Evolutionary conservation across 1,140 invertebrate species (phyloP), one percentile per base, ranked within the genome.

Genomic region (Panulirus ornatus): DNA sequence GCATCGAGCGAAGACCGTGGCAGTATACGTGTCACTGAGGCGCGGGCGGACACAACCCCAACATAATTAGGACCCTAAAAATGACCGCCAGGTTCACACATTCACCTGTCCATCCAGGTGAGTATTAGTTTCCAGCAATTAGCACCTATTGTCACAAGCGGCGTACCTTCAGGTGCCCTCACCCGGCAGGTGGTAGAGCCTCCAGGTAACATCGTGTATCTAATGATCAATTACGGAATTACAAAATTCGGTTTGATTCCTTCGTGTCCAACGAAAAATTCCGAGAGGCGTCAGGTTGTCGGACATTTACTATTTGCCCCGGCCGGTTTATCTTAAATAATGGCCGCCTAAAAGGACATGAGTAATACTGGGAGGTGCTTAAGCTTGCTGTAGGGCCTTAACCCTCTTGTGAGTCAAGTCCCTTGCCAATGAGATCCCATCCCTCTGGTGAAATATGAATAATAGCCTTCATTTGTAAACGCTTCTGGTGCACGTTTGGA

Each of bases 71-170:
- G 44, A 14, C 14, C 44, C 44, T 11, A 47, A n/a, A 79, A 34
- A 51, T 79, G 51, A 44, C 44, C 76, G 51, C 6, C 47, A 44
- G 6, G 11, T 16, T 0, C 54, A 22, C 38, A n/a, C 73, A 88
- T 79, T 88, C 79, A 89, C 42, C 88, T 83, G 79, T 89, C 88
- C 42, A 58, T 76, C 47, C n/a, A 42, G n/a, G 54, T 75, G 70
- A 75, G 88, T 58, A 89, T 89, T 89, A 89, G 42, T 89, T 84
- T 83, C 88, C 78, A 84, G 83, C 84, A 89, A 89, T 89, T 89
- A 84, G 79, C 63, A 54, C 5, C 79, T n/a, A 89, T 84, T 89
- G 88, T 83, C 88, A 51, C 9, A 58, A 0, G 42, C 34, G 42
- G 34, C n/a, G 14, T 42, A n/a, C 14, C 34, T 34, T 73, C 66